Base-by-base conservation (phyloP, 1,140 invertebrate genomes). In the Periplaneta americana region DNA sequence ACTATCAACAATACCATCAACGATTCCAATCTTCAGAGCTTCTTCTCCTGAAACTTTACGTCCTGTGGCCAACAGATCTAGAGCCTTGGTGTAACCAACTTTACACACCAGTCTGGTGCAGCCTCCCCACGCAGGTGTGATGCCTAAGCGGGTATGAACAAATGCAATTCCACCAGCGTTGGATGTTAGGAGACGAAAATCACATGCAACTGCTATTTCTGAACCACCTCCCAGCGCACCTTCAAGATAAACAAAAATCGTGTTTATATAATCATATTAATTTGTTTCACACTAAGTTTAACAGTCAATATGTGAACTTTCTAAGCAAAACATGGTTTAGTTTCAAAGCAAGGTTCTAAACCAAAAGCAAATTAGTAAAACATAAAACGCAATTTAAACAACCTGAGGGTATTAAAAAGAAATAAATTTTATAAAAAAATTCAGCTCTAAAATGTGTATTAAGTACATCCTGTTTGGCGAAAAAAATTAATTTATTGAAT, bases 211-310 rank as follows among this genome's bases (percentile, higher is more conserved):
- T 0, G 89, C 84, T 6, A 93, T 82, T 86, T 93, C 92, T 9
- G 92, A 90, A 22, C 92, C 92, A 31, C 92, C 92, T 28, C 92
- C 92, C 2, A 93, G 80, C 2, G 92, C 90, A 80, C 83, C 83
- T 84, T 66, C 79, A 66, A 66, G 13, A n/a, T 1, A 66, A 28
- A 9, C 22, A 66, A 9, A 66, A n/a, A n/a, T n/a, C n/a, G n/a
- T n/a, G n/a, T n/a, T n/a, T n/a, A n/a, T n/a, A n/a, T n/a, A n/a
- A n/a, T n/a, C n/a, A n/a, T n/a, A n/a, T n/a, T n/a, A n/a, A n/a
- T n/a, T n/a, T n/a, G n/a, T n/a, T n/a, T n/a, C n/a, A n/a, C n/a
- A n/a, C n/a, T n/a, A n/a, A n/a, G n/a, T n/a, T n/a, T n/a, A n/a
- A n/a, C n/a, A n/a, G n/a, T n/a, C n/a, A n/a, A n/a, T n/a, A n/a